phyloP scores from a whole-genome alignment of 2,113 vertebrate species.

The Hylia prasina region DNA sequence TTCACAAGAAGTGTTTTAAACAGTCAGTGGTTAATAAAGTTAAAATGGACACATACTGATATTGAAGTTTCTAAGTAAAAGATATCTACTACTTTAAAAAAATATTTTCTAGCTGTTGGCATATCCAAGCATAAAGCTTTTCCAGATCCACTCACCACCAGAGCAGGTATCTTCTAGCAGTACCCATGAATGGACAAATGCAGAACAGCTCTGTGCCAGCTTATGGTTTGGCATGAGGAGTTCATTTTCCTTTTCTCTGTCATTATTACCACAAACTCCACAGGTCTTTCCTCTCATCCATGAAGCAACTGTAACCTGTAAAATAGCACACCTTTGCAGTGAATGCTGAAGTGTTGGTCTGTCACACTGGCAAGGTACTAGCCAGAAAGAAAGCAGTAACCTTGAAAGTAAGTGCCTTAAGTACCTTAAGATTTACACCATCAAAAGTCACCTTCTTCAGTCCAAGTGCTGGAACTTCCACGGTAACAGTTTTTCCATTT shows the following conservation, averaged over 20 bases:
- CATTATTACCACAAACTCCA: constrained; percentile 69
- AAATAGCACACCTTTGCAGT: not conserved
- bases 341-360: not conserved
- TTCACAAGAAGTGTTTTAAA: not conserved
- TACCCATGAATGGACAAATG: constrained; percentile 64
- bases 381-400: not conserved
- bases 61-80: not conserved
- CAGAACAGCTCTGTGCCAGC: constrained; percentile 25
- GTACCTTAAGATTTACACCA: constrained; percentile 49
- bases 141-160: constrained; percentile 44
- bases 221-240: constrained; percentile 57
- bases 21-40: not conserved
- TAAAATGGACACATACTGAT: not conserved
- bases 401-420: not conserved
- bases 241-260: constrained; percentile 53
- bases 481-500: not conserved
- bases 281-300: constrained; percentile 70
- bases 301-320: constrained; percentile 39
- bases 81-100: not conserved
- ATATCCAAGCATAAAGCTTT: not conserved
- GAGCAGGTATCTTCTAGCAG: constrained; percentile 44
- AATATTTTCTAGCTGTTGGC: not conserved
- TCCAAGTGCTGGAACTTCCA: constrained; percentile 22
- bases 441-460: constrained; percentile 39
- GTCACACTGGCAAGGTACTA: not conserved